These are phyloP conservation scores for Tragelaphus eurycerus DNA, from an alignment of 2,797 vertebrate species.

Conservation along the genomic window DNA sequence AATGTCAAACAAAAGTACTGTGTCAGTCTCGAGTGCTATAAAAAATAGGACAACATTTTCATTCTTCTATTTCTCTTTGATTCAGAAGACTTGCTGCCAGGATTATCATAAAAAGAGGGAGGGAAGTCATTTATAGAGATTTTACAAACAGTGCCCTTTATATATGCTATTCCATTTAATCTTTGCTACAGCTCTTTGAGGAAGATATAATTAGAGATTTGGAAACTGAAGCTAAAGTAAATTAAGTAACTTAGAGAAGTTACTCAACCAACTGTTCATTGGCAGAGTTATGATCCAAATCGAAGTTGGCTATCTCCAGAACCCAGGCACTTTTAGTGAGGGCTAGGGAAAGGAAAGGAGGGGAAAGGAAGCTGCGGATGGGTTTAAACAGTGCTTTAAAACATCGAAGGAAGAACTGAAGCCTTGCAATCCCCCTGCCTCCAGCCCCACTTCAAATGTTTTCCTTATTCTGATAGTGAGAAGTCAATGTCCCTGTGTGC, in stretches of 20 bases:
- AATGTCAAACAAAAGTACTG: not conserved
- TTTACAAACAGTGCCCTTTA: not conserved
- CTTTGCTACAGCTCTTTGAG: not conserved
- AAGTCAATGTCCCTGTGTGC: not conserved
- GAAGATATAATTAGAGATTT: not conserved
- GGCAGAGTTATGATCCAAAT: not conserved
- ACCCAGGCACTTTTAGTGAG: not conserved
- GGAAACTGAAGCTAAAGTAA: conserved; percentile 14
- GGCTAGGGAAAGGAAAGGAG: not conserved
- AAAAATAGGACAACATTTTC: not conserved
- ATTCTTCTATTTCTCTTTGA: not conserved
- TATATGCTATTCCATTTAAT: not conserved
- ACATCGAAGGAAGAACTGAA: not conserved
- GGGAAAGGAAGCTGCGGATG: fast-evolving
- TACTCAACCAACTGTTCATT: not conserved
- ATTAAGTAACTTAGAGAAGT: not conserved
- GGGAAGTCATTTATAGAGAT: not conserved
- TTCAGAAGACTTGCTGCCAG: not conserved
- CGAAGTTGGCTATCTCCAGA: not conserved
- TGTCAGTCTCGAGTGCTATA: not conserved
- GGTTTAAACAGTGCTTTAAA: not conserved
- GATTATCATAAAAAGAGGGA: not conserved
- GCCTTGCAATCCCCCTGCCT: not conserved
- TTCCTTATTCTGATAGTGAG: not conserved
- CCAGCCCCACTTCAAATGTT: not conserved